Evolutionary conservation across 2,888 invertebrate species (phyloP).

Genomic region (Plagodis dolabraria): DNA sequence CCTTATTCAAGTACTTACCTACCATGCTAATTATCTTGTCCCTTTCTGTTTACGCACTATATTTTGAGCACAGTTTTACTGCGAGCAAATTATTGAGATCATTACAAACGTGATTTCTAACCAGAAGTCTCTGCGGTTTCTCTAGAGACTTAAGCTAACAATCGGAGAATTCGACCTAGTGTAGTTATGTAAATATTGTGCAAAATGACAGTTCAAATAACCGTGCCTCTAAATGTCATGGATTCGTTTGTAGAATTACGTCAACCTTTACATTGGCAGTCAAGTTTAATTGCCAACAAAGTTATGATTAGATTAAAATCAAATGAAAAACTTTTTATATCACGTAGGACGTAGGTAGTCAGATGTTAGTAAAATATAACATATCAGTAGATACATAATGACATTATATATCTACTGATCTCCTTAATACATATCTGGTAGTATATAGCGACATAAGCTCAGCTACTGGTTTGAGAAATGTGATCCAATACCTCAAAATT

Average conservation of each 20-base stretch:
- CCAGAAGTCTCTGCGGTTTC: neutral
- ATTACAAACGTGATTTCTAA: slow-evolving; percentile 2
- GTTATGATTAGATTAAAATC: neutral
- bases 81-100: neutral
- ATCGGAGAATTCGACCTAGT: slow-evolving; percentile 16
- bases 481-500: too few relatives aligned
- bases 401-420: too few relatives aligned
- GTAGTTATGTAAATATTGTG: slow-evolving; percentile 26
- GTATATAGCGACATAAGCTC: too few relatives aligned
- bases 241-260: slow-evolving; percentile 44
- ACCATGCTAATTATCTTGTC: slow-evolving; percentile 21
- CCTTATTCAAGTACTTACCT: slow-evolving; percentile 7
- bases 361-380: too few relatives aligned
- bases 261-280: slow-evolving; percentile 35
- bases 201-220: slow-evolving; percentile 38
- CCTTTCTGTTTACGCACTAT: slow-evolving; percentile 7
- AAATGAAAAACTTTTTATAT: too few relatives aligned
- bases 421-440: too few relatives aligned
- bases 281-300: slow-evolving; percentile 23
- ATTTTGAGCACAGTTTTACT: slow-evolving; percentile 5
- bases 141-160: slow-evolving; percentile 8
- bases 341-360: too few relatives aligned
- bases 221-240: slow-evolving; percentile 43
- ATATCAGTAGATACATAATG: too few relatives aligned
- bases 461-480: too few relatives aligned